Evolutionary conservation across 2,797 vertebrate species (phyloP).

Genomic region (Typhlichthys eigenmanni): DNA sequence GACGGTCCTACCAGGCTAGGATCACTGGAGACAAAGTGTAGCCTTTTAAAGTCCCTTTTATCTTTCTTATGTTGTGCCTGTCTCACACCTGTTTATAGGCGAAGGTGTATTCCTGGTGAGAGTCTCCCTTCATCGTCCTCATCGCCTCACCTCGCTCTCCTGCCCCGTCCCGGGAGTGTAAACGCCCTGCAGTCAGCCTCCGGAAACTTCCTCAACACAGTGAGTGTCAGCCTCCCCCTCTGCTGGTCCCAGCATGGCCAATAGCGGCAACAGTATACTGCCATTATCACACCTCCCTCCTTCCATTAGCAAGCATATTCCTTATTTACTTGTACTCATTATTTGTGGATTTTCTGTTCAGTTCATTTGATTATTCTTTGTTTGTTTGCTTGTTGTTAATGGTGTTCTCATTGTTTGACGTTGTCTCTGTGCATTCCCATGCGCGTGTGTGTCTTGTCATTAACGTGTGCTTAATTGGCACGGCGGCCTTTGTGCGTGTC

Average conservation of each 20-base stretch:
- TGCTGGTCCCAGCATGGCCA: neutral
- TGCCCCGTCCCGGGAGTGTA: conserved; percentile 69
- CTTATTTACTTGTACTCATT: conserved; percentile 55
- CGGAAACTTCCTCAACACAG: conserved; percentile 77
- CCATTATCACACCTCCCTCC: conserved; percentile 46
- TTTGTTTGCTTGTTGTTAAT: conserved; percentile 21
- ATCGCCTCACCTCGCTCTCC: conserved; percentile 75
- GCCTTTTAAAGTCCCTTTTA: too few relatives aligned
- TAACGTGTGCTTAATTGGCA: conserved; percentile 57
- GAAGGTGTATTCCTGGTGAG: conserved; percentile 71
- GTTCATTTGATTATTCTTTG: conserved; percentile 51
- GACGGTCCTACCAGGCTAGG: too few relatives aligned
- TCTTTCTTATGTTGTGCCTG: neutral
- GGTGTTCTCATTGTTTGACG: conserved; percentile 59
- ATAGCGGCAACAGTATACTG: conserved; percentile 23
- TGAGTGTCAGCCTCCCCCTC: conserved; percentile 59
- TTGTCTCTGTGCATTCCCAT: conserved; percentile 55
- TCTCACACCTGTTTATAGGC: conserved; percentile 46
- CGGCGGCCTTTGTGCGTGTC: conserved; percentile 58
- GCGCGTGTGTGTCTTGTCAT: conserved; percentile 44
- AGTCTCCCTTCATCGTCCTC: conserved; percentile 69
- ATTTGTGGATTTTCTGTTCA: conserved; percentile 56
- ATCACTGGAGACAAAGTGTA: too few relatives aligned
- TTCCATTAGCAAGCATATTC: conserved; percentile 45
- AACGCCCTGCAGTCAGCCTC: conserved; percentile 70